Evolutionary conservation across 2,113 vertebrate species (phyloP).

Genomic region (Anoura caudifer): DNA sequence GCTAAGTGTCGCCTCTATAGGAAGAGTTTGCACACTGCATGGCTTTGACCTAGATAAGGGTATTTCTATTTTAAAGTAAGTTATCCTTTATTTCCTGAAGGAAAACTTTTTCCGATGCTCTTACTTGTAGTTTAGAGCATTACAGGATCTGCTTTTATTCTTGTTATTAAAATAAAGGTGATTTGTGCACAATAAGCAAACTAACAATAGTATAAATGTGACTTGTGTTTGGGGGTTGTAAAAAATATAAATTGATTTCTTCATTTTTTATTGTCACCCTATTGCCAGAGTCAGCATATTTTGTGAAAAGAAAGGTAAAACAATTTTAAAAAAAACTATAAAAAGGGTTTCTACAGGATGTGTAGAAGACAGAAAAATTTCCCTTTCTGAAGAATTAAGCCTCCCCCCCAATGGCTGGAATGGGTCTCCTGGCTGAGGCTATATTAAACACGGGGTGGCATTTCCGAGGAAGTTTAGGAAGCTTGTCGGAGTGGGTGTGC

Average conservation of each 20-base stretch:
- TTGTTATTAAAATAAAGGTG: background rate
- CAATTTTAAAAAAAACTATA: background rate
- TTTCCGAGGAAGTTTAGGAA: background rate
- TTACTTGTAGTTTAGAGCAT: background rate
- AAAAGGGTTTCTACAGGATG: background rate
- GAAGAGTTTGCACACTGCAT: background rate
- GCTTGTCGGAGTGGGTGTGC: background rate
- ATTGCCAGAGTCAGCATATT: background rate
- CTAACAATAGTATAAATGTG: background rate
- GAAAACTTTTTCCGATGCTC: background rate
- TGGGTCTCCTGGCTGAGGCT: background rate
- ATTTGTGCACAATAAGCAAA: slow-evolving; percentile 8
- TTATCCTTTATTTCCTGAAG: background rate
- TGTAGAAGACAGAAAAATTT: background rate
- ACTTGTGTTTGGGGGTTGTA: background rate
- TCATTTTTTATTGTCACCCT: background rate
- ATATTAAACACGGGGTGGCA: background rate
- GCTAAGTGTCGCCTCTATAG: background rate
- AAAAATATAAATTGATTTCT: slow-evolving; percentile 32
- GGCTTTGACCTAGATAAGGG: background rate
- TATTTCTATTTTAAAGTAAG: background rate
- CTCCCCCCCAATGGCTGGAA: background rate
- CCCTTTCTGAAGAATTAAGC: background rate
- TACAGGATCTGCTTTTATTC: background rate
- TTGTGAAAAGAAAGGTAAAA: slow-evolving; percentile 27